These are phyloP conservation scores for Drosophila niveifrons DNA, from an alignment of 2,888 invertebrate species.

Conservation along the genomic window DNA sequence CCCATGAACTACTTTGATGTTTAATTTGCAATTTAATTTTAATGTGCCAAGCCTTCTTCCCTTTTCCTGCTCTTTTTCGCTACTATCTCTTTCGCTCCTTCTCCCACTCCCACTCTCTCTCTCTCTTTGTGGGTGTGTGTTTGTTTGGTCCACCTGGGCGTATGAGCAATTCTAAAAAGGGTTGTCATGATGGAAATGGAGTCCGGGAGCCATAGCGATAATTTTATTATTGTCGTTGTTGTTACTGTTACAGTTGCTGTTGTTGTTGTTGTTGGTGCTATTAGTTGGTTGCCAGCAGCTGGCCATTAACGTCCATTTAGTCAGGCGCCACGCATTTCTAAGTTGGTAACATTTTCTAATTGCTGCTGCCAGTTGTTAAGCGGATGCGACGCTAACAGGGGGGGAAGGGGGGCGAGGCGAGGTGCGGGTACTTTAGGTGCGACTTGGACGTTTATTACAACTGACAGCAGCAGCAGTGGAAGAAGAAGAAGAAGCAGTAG, in stretches of 20 bases:
- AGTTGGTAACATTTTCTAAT: conserved; percentile 78
- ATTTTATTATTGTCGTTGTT: conserved; percentile 72
- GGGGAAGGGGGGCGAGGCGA: too few species aligned
- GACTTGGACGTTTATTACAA: conserved; percentile 75
- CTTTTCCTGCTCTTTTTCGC: not conserved
- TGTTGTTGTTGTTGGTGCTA: conserved; percentile 58
- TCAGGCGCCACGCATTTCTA: conserved; percentile 79
- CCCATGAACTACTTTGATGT: conserved; percentile 76
- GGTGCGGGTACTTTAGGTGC: conserved; percentile 22
- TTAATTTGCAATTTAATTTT: conserved; percentile 81
- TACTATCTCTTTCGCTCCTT: not conserved
- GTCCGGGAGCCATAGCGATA: conserved; percentile 58
- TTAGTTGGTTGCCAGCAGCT: conserved; percentile 80
- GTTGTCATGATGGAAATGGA: conserved; percentile 24
- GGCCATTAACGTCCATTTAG: conserved; percentile 80
- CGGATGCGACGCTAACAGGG: not conserved
- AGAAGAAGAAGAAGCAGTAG: not conserved
- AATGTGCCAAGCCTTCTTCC: conserved; percentile 58
- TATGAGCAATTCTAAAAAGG: conserved; percentile 71
- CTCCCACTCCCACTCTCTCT: conserved; percentile 4
- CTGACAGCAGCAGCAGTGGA: conserved; percentile 54
- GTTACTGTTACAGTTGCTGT: conserved; percentile 39
- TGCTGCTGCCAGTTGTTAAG: conserved; percentile 71
- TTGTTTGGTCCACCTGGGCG: conserved; percentile 66
- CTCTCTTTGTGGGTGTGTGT: conserved; percentile 15